Percentiles rank a stretch among this genome's conserved stretches.
Conservation (phyloP, 2,888 invertebrate species). For the Drepana falcataria region DNA sequence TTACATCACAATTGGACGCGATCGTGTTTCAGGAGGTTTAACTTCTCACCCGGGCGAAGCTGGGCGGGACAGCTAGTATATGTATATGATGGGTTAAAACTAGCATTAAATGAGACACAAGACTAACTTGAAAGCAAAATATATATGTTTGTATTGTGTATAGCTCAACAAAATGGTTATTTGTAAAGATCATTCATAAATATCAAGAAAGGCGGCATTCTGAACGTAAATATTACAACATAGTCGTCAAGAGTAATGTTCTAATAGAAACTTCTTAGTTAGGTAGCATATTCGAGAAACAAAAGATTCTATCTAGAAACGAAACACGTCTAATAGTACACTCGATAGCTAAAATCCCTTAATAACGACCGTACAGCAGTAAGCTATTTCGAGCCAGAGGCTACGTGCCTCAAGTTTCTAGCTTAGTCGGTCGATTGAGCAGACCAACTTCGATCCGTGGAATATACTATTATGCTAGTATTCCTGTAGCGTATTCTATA, state of each 20-base stretch:
- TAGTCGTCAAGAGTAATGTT: neutral
- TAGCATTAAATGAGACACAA: too few species aligned
- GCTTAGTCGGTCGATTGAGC: neutral
- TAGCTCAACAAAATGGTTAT: too few species aligned
- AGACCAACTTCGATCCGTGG: constrained; percentile 21
- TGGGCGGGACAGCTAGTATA: too few species aligned
- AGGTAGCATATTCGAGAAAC: neutral
- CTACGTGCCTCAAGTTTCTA: neutral
- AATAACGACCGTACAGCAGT: neutral
- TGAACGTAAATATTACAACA: too few species aligned
- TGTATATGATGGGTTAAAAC: too few species aligned
- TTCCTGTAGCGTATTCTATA: neutral
- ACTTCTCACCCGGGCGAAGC: too few species aligned
- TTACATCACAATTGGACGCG: too few species aligned
- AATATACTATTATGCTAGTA: neutral
- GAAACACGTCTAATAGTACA: neutral
- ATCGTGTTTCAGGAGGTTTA: too few species aligned
- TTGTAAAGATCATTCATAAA: too few species aligned
- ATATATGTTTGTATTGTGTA: too few species aligned
- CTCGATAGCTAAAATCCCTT: neutral
- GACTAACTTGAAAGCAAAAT: too few species aligned
- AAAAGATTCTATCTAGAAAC: neutral
- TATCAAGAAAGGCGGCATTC: too few species aligned
- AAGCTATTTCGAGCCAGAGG: neutral
- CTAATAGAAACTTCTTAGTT: neutral